These are phyloP conservation scores for Camelus dromedarius DNA, from an alignment of 2,113 vertebrate species.

Conservation along the genomic window DNA sequence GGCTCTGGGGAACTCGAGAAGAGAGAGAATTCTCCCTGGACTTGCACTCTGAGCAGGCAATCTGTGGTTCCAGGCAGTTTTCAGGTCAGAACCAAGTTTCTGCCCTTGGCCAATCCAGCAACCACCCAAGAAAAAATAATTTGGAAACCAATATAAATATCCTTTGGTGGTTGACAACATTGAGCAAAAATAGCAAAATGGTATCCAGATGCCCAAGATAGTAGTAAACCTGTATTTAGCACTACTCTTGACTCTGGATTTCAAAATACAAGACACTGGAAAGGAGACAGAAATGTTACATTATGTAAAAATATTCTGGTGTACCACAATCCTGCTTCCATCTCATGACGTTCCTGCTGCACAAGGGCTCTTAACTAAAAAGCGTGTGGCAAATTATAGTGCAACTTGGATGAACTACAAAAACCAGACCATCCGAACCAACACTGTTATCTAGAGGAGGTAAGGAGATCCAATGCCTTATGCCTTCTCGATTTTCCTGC, in stretches of 20 bases:
- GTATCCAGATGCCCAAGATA: not conserved
- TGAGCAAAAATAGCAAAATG: not conserved
- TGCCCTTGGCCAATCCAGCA: not conserved
- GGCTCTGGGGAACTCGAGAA: not conserved
- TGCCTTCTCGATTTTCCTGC: slow-evolving; percentile 43
- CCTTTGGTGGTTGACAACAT: not conserved
- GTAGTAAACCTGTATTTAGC: not conserved
- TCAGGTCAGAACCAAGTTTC: not conserved
- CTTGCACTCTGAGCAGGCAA: not conserved
- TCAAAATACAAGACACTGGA: not conserved
- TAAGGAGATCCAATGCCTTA: slow-evolving; percentile 28
- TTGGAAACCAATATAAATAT: not conserved
- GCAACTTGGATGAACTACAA: not conserved
- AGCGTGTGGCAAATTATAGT: not conserved
- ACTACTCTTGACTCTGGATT: not conserved
- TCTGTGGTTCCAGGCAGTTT: not conserved
- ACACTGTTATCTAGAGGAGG: not conserved
- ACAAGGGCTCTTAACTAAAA: not conserved
- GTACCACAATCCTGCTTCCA: not conserved
- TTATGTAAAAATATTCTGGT: not conserved
- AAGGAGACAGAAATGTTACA: not conserved
- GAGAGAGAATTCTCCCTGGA: not conserved
- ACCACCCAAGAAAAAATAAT: not conserved
- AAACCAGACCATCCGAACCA: not conserved
- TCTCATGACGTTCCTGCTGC: not conserved